Percentiles rank a stretch among this genome's conserved stretches.
phyloP scores from a whole-genome alignment of 2,797 vertebrate genomes.

The Craterocephalus amniculus region DNA sequence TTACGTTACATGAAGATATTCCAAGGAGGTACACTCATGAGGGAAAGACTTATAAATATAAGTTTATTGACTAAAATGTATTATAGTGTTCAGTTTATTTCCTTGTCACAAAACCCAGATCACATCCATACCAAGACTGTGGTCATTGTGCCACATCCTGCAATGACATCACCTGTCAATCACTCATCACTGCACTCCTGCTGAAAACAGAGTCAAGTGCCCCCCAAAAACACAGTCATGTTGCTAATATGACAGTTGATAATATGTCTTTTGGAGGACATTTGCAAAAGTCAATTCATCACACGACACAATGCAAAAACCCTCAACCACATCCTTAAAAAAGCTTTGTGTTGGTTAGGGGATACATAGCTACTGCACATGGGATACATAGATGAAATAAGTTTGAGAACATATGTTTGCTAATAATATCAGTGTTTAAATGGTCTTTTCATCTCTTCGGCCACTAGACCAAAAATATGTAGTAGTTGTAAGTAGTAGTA shows the following conservation, averaged over 20 bases:
- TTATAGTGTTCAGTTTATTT: not conserved
- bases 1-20: not conserved
- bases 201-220: not conserved
- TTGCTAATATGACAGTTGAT: too few relatives aligned
- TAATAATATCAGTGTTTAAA: not conserved
- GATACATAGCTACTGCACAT: too few relatives aligned
- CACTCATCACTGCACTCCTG: too few relatives aligned
- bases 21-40: too few relatives aligned
- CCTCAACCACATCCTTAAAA: too few relatives aligned
- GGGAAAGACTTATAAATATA: not conserved
- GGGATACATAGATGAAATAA: not conserved
- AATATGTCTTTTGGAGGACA: not conserved
- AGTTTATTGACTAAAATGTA: not conserved
- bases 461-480: not conserved
- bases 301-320: too few relatives aligned
- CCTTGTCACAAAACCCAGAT: not conserved
- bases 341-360: too few relatives aligned
- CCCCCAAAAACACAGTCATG: not conserved
- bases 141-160: not conserved
- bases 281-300: not conserved
- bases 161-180: too few relatives aligned
- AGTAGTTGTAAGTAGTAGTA: slow-evolving; percentile 11
- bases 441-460: not conserved
- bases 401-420: not conserved
- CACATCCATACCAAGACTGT: not conserved